phyloP scores from a whole-genome alignment of 2,113 vertebrate species.

The Colius striatus region DNA sequence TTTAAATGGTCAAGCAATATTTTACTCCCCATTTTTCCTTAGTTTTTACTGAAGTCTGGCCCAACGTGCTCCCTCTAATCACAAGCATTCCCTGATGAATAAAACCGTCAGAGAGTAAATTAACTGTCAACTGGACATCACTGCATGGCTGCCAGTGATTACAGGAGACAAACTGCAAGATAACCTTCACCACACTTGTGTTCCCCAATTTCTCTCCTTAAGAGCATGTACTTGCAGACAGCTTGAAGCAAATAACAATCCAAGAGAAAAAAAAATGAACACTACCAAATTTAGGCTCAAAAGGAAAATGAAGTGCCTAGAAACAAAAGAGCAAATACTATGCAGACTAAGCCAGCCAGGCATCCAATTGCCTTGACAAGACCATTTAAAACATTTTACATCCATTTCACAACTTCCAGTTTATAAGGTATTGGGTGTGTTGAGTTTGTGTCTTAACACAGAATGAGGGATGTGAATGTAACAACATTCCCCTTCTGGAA shows the following conservation, averaged over 20 bases:
- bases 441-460: neutral
- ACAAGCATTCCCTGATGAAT: neutral
- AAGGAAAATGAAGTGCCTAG: neutral
- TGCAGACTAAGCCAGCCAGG: neutral
- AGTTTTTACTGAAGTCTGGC: neutral
- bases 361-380: neutral
- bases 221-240: neutral
- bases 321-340: neutral
- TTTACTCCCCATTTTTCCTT: neutral
- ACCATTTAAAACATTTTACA: neutral
- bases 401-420: neutral
- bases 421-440: neutral
- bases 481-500: neutral
- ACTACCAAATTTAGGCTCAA: neutral
- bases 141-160: neutral
- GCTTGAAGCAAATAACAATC: neutral
- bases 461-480: neutral
- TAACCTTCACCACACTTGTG: neutral
- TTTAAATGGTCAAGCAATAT: neutral
- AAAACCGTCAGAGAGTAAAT: neutral
- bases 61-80: neutral
- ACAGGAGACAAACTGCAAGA: neutral
- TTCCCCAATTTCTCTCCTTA: neutral
- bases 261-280: neutral
- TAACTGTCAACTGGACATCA: neutral